A percentile compares a stretch with the other conserved stretches of the same genome.
Conservation (phyloP, 1,140 invertebrate genomes). For the Aphaenogaster floridana region DNA sequence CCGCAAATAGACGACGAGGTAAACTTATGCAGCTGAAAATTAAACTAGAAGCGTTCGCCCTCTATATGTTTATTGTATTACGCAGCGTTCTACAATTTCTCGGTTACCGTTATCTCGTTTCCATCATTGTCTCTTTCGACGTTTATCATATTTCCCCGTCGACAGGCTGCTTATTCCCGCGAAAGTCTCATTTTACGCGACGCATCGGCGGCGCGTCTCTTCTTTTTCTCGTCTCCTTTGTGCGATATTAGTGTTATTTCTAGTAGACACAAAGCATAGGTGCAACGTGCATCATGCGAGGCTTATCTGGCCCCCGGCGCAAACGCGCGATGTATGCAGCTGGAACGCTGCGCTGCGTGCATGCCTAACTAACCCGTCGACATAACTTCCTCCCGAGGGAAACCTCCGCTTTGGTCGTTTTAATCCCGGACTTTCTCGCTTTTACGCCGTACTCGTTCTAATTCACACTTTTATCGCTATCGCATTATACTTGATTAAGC, state of each 20-base stretch:
- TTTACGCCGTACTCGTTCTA: conserved; percentile 1
- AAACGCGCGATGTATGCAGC: conserved; percentile 55
- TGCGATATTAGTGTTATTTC: conserved; percentile 29
- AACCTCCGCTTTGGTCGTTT: conserved; percentile 29
- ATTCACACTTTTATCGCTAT: conserved; percentile 49
- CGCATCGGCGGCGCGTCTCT: not conserved
- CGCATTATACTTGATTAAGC: conserved; percentile 3
- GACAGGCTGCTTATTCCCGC: conserved; percentile 26
- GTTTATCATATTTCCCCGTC: conserved; percentile 20
- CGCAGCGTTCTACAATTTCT: not conserved
- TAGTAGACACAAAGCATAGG: conserved; percentile 49
- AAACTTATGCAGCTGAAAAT: conserved; percentile 8
- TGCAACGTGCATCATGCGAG: conserved; percentile 43
- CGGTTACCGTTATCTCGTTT: conserved; percentile 28
- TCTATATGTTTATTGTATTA: conserved; percentile 6
- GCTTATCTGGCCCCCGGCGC: conserved; percentile 51
- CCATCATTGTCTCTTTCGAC: conserved; percentile 25
- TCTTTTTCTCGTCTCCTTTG: not conserved
- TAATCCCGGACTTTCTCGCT: conserved; percentile 17
- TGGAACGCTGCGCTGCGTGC: conserved; percentile 48
- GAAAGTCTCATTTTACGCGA: conserved; percentile 23
- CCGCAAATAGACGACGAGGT: not conserved
- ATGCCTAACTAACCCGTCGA: conserved; percentile 57
- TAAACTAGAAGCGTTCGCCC: not conserved
- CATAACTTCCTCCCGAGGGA: conserved; percentile 49